These are phyloP conservation scores for Biston stratarius DNA, from an alignment of 2,888 invertebrate genomes.

Conservation along the genomic window DNA sequence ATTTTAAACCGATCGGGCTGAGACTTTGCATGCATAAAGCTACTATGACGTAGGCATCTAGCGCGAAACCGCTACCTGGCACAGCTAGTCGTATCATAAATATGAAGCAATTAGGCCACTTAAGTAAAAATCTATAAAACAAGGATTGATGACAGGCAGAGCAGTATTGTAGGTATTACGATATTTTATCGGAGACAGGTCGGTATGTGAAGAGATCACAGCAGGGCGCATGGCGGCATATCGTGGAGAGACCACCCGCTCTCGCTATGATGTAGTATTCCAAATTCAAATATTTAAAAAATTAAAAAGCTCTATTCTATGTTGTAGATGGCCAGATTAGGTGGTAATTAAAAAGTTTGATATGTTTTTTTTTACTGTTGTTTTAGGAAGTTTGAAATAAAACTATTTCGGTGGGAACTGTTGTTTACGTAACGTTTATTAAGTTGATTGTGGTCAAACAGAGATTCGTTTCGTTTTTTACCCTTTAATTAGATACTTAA, in stretches of 20 bases:
- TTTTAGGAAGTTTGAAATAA: constrained; percentile 34
- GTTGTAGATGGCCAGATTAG: constrained; percentile 48
- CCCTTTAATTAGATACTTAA: background rate
- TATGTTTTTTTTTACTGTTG: constrained; percentile 34
- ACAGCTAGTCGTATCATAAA: background rate
- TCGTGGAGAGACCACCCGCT: constrained; percentile 70
- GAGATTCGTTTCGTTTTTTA: background rate
- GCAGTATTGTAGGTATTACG: constrained; percentile 47
- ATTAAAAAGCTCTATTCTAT: constrained; percentile 34
- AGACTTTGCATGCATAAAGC: too few species aligned
- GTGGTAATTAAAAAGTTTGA: constrained; percentile 48
- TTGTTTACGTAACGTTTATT: constrained; percentile 12
- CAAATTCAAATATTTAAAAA: constrained; percentile 44
- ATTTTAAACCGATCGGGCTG: too few species aligned
- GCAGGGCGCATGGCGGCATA: constrained; percentile 63
- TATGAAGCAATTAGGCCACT: background rate
- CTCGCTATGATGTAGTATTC: constrained; percentile 57
- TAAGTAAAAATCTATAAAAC: constrained; percentile 36
- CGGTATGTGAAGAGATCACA: constrained; percentile 64
- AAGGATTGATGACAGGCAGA: constrained; percentile 48
- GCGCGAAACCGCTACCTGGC: too few species aligned
- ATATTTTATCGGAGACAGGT: constrained; percentile 60
- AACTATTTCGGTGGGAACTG: constrained; percentile 38
- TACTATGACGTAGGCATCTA: too few species aligned
- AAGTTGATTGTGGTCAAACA: constrained; percentile 3